Evolutionary conservation across 2,888 invertebrate genomes (phyloP), one percentile per base, ranked within the genome.

Genomic region (Coremacera marginata): DNA sequence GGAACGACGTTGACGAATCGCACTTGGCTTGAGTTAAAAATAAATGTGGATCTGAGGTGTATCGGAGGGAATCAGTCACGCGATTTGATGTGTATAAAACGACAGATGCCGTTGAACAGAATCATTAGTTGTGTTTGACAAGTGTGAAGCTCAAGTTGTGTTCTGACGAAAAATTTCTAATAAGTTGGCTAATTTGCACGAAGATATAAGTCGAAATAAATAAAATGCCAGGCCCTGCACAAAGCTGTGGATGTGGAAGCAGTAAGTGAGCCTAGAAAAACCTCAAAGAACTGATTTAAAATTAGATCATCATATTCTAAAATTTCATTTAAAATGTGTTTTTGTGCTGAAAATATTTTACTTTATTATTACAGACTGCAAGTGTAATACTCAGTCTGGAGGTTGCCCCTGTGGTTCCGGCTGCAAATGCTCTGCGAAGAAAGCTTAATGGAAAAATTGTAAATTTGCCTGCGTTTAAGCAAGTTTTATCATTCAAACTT

Each of bases 391-490:
- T 16, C 76, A 77, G 37, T 70, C 63, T 34, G 74, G 74, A 16
- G 55, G 70, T n/a, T 78, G 76, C 55, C 70, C 74, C 5, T 71
- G 68, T 44, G 81, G 79, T 37, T 14, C 76, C 25, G 70, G 77
- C 25, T 78, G 81, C 79, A 80, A 81, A 78, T 82, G 82, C 67
- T 79, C 60, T n/a, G 49, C 57, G 19, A 44, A 68, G 22, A 22
- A 31, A 65, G 37, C 37, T 11, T n/a, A 25, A 25, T 1, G 16
- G 65, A 25, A n/a, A 4, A 11, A 44, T 44, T 44, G 14, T 14
- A 44, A 44, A 11, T 44, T 7, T 44, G 1, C 44, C 11, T 44
- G 44, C 11, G 44, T 11, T 44, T 11, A 44, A 11, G 0, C 11
- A 44, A 44, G 1, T 44, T 44, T 14, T 44, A 44, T 44, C 11